A percentile compares a stretch with the other conserved stretches of the same genome.
Evolutionary conservation across 2,797 vertebrate genomes (phyloP).

Genomic region (Pachyuromys duprasi): DNA sequence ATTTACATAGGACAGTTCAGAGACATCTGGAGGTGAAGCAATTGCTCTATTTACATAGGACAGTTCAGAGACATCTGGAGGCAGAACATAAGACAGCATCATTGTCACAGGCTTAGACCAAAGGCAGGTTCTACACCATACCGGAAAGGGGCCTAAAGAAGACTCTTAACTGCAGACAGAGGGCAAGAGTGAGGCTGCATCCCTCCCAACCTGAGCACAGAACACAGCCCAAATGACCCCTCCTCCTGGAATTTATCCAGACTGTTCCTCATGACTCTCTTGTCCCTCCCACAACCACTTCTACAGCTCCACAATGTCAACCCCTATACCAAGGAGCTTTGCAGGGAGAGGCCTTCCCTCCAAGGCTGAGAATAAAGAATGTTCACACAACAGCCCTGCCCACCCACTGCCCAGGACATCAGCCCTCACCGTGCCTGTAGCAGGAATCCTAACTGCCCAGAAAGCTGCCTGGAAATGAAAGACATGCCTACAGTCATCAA

Average conservation of each 20-base stretch:
- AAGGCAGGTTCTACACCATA: too few relatives aligned
- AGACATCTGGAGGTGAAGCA: neutral
- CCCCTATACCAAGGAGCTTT: neutral
- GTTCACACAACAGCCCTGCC: neutral
- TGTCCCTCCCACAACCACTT: too few relatives aligned
- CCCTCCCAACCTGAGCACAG: neutral
- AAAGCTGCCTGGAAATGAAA: conserved; percentile 66
- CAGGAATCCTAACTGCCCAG: conserved; percentile 37
- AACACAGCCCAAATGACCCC: neutral
- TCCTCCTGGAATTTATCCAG: neutral
- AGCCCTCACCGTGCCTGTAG: conserved; percentile 12
- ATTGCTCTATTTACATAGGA: neutral
- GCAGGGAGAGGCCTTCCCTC: neutral
- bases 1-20: neutral
- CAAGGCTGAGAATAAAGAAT: neutral
- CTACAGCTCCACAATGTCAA: neutral
- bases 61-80: neutral
- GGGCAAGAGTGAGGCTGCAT: neutral
- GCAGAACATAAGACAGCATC: neutral
- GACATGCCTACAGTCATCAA: conserved; percentile 57
- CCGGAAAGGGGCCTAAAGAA: neutral
- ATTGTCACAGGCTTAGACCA: neutral
- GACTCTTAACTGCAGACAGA: too few relatives aligned
- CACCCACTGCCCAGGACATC: neutral
- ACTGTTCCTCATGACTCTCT: neutral